Base-by-base conservation (phyloP, 2,113 vertebrate genomes). In the Mystacornis crossleyi region DNA sequence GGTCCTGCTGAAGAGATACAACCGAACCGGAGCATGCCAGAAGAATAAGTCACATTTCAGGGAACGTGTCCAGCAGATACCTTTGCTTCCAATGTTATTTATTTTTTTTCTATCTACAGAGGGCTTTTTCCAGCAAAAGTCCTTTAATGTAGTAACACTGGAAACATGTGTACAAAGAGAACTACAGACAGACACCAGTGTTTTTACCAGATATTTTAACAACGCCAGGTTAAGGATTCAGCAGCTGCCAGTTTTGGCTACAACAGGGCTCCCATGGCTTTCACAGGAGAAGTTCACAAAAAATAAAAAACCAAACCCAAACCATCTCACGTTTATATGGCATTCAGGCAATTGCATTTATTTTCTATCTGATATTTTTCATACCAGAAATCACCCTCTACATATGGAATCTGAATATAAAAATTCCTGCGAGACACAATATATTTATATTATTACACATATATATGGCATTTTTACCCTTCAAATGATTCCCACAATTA, bases 401-500 rank as follows among this genome's bases (percentile, higher is more conserved):
- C 90, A 81, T 60, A 71, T 34, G 61, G 93, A 94, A 92, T 81
- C 36, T 55, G 80, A 86, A 78, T 64, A 90, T 34, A 81, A 89
- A 94, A 97, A 94, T 72, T 88, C 92, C 72, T 67, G 25, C 1
- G 67, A 86, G 82, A 86, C 48, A 74, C 20, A 29, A 90, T 69
- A 53, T 80, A 86, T 94, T 96, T 89, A 12, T 55, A 89, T 72
- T 75, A 86, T 74, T 60, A 91, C 29, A 34, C 36, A 93, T 18
- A 72, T 67, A 91, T 61, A 90, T 12, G 36, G 53, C 31, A 67
- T 93, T 96, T 94, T 88, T 51, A 66, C 65, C 70, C 34, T 91
- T 94, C 73, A 81, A 42, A 72, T 70, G n/a, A 81, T 66, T 92
- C 89, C 65, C 77, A 80, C 69, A 87, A 91, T 85, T 91, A 87